phyloP scores from a whole-genome alignment of 1,140 invertebrate species.

The Drosophila nannoptera region DNA sequence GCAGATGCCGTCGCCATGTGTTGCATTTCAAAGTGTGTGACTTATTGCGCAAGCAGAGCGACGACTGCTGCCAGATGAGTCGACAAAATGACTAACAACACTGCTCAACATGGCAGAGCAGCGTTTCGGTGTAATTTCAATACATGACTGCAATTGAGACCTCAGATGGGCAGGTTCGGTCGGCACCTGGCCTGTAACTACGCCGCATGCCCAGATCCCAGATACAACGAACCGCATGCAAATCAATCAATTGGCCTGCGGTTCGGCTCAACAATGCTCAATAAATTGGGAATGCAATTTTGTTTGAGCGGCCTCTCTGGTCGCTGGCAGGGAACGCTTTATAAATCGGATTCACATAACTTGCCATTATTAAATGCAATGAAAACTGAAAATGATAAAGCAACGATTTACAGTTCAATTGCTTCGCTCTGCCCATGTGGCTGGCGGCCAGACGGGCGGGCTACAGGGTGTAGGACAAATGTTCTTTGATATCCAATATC shows the following conservation, averaged over 20 bases:
- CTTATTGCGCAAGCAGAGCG: conserved; percentile 51
- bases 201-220: not conserved
- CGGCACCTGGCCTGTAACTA: conserved; percentile 10
- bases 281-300: conserved; percentile 18
- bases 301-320: not conserved
- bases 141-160: not conserved
- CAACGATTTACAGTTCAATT: not conserved
- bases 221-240: conserved; percentile 26
- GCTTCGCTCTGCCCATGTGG: not conserved
- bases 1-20: conserved; percentile 57
- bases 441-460: too few species aligned
- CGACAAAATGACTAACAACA: conserved; percentile 52
- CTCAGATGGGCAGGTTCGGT: not conserved
- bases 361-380: conserved; percentile 7
- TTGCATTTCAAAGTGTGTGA: conserved; percentile 75
- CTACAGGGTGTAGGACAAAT: not conserved
- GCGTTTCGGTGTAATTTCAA: conserved; percentile 4
- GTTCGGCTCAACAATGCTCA: conserved; percentile 27
- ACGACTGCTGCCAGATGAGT: conserved; percentile 52
- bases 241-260: conserved; percentile 42
- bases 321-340: conserved; percentile 14
- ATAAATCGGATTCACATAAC: conserved; percentile 11
- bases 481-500: not conserved
- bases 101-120: conserved; percentile 27
- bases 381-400: not conserved